These are phyloP conservation scores for Alentia gelatinosa DNA, from an alignment of 2,888 invertebrate genomes.

Conservation along the genomic window DNA sequence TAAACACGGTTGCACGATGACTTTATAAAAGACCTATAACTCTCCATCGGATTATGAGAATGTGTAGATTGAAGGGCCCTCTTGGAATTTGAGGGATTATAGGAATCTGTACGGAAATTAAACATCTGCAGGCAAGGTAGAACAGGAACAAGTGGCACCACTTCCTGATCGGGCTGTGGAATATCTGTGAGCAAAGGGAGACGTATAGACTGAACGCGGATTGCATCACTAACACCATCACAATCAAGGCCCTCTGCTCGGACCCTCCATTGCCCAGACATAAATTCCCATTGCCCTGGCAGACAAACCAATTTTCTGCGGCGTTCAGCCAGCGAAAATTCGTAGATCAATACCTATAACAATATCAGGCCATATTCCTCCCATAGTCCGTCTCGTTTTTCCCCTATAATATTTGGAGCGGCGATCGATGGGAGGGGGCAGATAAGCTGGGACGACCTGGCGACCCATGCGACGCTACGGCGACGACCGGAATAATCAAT, in stretches of 20 bases:
- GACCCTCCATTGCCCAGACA: slow-evolving; percentile 17
- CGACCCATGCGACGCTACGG: not conserved
- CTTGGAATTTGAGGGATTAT: too few species aligned
- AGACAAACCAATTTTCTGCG: slow-evolving; percentile 29
- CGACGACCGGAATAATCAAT: not conserved
- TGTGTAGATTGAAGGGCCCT: too few species aligned
- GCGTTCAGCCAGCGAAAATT: not conserved
- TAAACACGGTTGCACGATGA: too few species aligned
- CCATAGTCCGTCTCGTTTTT: not conserved
- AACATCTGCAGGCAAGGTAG: too few species aligned
- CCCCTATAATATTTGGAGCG: slow-evolving; percentile 32
- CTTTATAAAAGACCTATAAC: too few species aligned
- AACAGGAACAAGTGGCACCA: too few species aligned
- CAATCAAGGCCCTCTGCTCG: not conserved
- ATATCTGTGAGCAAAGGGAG: not conserved
- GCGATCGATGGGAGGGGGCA: not conserved
- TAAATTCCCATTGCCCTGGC: slow-evolving; percentile 27
- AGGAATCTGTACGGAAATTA: too few species aligned
- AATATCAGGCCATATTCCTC: slow-evolving; percentile 32
- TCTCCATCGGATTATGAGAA: too few species aligned
- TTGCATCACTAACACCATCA: slow-evolving; percentile 21
- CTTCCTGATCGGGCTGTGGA: too few species aligned
- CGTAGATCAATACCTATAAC: slow-evolving; percentile 44
- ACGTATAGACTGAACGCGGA: not conserved
- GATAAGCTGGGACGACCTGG: not conserved